A percentile compares a stretch with the other conserved stretches of the same genome.
Conservation (phyloP, 2,888 invertebrate species). For the Dryomyza anilis region DNA sequence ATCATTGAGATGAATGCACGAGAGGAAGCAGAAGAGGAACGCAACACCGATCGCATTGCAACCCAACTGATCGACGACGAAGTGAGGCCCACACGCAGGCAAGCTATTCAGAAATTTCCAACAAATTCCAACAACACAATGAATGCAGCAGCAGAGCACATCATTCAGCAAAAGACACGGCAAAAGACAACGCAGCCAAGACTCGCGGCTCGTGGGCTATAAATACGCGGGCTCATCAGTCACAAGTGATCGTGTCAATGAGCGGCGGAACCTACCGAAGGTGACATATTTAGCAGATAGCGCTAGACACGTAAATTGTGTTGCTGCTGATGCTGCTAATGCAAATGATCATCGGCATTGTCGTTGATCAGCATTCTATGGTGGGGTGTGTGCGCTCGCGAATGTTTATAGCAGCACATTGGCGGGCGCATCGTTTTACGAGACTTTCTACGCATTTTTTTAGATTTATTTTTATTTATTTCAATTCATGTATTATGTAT, state of each 20-base stretch:
- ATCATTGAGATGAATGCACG: slow-evolving; percentile 23
- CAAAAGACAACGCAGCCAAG: slow-evolving; percentile 11
- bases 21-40: neutral
- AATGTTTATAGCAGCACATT: no score
- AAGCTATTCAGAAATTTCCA: slow-evolving; percentile 5
- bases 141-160: slow-evolving; percentile 13
- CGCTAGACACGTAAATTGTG: neutral
- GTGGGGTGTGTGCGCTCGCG: no score
- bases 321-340: neutral
- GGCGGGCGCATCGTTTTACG: no score
- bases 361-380: no score
- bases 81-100: slow-evolving; percentile 20
- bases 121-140: slow-evolving; percentile 12
- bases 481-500: neutral
- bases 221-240: slow-evolving; percentile 26
- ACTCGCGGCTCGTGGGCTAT: slow-evolving; percentile 4
- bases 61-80: neutral
- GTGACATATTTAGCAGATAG: slow-evolving; percentile 10
- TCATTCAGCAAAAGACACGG: slow-evolving; percentile 9
- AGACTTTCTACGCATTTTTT: no score
- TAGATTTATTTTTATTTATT: no score
- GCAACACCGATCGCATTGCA: slow-evolving; percentile 7
- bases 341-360: neutral
- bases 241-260: slow-evolving; percentile 25
- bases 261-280: neutral